Percentiles rank a stretch among this genome's conserved stretches.
These are phyloP conservation scores for Amphiprion clarkii DNA, from an alignment of 2,797 vertebrate species.

Conservation along the genomic window DNA sequence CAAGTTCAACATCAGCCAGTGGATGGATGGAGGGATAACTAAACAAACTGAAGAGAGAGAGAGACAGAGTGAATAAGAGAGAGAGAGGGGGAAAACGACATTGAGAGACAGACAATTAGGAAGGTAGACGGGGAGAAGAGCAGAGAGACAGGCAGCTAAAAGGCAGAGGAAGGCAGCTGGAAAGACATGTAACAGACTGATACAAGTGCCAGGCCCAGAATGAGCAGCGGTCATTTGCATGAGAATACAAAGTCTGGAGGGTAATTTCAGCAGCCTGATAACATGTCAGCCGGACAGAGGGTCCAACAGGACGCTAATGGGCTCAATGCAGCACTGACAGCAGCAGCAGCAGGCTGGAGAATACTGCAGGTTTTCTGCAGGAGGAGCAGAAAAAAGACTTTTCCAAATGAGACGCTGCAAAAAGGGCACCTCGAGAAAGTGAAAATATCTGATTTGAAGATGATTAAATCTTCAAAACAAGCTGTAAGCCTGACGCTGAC, in stretches of 20 bases:
- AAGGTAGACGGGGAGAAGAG: slow-evolving; percentile 6
- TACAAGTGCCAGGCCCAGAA: slow-evolving; percentile 21
- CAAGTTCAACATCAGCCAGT: slow-evolving; percentile 1
- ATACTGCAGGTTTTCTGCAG: slow-evolving; percentile 24
- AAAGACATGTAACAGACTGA: slow-evolving; percentile 26
- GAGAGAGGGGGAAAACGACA: neutral
- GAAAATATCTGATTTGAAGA: neutral
- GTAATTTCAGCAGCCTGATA: slow-evolving; percentile 58
- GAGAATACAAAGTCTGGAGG: slow-evolving; percentile 50
- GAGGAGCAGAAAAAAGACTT: neutral
- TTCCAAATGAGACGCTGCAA: slow-evolving; percentile 8
- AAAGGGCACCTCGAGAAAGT: neutral
- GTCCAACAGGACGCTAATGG: slow-evolving; percentile 53
- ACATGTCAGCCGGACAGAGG: slow-evolving; percentile 45
- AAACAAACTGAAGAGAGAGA: neutral
- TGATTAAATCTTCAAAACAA: too few species aligned
- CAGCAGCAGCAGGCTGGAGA: slow-evolving; percentile 15
- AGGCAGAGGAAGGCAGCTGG: slow-evolving; percentile 3
- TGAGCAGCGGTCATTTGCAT: slow-evolving; percentile 56
- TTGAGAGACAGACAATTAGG: slow-evolving; percentile 5
- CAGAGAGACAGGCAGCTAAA: slow-evolving; percentile 18
- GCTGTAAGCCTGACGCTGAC: too few species aligned
- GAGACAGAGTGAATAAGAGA: neutral
- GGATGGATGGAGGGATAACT: neutral
- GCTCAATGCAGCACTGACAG: slow-evolving; percentile 20